Conservation (phyloP, 37 sponge, comb jelly and placozoan species). For the Ianthella basta region DNA sequence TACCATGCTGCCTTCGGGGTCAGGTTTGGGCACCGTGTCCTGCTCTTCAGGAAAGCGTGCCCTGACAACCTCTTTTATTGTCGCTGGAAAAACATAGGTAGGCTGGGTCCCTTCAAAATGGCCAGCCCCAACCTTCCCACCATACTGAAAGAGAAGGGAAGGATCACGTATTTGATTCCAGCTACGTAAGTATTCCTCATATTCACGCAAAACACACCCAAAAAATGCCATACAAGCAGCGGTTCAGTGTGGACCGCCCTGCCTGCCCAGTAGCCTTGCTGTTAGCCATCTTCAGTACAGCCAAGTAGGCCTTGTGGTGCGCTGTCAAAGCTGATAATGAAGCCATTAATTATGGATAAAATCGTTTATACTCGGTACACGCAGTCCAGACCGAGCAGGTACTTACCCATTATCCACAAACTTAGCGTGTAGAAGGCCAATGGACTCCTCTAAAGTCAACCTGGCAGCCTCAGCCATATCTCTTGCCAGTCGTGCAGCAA, state of each 20-base stretch:
- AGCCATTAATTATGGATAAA: background rate
- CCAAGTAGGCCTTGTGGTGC: background rate
- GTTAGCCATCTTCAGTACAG: background rate
- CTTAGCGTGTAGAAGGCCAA: background rate
- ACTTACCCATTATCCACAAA: background rate
- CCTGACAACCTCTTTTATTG: background rate
- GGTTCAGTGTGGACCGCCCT: background rate
- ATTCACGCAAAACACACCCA: background rate
- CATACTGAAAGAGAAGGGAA: background rate
- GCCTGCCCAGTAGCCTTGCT: background rate
- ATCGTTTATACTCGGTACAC: too few relatives aligned
- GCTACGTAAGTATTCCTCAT: background rate
- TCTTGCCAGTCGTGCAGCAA: too few relatives aligned
- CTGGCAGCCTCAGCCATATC: background rate
- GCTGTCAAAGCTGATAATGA: background rate
- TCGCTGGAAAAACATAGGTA: background rate
- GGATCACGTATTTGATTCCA: background rate
- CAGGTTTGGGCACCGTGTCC: background rate
- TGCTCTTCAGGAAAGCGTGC: background rate
- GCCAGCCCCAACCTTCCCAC: slow-evolving; percentile 2
- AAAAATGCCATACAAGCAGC: background rate
- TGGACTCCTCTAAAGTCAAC: background rate
- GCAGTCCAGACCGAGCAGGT: background rate
- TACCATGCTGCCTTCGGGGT: background rate
- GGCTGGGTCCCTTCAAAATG: background rate